phyloP scores from a whole-genome alignment of 2,797 vertebrate genomes.

The Sitta carolinensis region DNA sequence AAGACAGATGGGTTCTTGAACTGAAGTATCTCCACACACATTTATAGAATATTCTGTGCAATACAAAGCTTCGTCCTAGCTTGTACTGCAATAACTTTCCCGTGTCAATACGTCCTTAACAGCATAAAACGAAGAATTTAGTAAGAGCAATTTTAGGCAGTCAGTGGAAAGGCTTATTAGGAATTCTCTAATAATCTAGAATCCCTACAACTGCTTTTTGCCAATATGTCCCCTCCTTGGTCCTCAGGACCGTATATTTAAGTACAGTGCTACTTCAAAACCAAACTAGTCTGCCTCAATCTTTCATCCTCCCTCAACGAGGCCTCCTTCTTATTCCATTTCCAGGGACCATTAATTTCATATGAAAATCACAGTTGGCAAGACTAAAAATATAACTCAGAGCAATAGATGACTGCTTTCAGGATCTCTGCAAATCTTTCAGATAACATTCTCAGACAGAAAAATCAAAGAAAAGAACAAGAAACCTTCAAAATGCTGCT shows the following conservation, averaged over 20 bases:
- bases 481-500: neutral
- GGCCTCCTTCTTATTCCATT: neutral
- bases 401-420: constrained; percentile 19
- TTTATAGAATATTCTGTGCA: neutral
- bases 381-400: constrained; percentile 51
- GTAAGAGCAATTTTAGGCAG: neutral
- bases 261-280: neutral
- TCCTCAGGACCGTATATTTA: neutral
- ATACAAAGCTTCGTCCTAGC: neutral
- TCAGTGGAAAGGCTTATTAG: neutral
- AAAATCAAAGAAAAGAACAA: constrained; percentile 2
- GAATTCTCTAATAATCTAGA: constrained; percentile 15
- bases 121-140: neutral
- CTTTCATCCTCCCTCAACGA: neutral
- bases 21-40: neutral
- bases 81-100: neutral
- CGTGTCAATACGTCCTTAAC: neutral
- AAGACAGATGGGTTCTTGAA: neutral
- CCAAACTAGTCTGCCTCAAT: neutral
- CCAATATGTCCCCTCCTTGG: neutral
- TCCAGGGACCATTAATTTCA: constrained; percentile 48
- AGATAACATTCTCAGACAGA: neutral
- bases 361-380: constrained; percentile 31
- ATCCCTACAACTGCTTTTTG: neutral
- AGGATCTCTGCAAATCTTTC: constrained; percentile 17